Evolutionary conservation across 2,888 invertebrate species (phyloP).

Genomic region (Cyclophora albipunctata): DNA sequence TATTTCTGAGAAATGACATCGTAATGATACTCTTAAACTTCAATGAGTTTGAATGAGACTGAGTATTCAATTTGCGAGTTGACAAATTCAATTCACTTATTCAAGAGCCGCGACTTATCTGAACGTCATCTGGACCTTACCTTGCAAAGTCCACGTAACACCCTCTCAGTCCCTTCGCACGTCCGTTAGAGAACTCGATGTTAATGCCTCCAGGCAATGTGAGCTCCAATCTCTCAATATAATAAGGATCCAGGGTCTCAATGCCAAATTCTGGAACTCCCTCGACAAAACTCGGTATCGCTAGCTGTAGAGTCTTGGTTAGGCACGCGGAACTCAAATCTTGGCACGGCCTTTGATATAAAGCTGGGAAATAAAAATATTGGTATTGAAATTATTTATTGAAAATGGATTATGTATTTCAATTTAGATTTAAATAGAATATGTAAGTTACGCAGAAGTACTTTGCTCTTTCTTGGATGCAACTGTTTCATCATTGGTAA

Average conservation of each 20-base stretch:
- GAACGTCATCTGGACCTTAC: conserved; percentile 18
- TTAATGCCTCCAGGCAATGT: conserved; percentile 35
- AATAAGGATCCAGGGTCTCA: conserved; percentile 38
- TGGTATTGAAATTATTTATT: no score
- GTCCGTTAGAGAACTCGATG: conserved; percentile 33
- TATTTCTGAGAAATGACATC: no score
- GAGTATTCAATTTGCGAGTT: no score
- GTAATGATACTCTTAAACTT: no score
- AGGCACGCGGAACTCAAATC: conserved; percentile 33
- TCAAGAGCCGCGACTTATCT: neutral
- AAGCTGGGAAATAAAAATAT: conserved; percentile 2
- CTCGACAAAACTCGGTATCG: conserved; percentile 30
- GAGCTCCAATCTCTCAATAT: conserved; percentile 32
- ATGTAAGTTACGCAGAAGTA: no score
- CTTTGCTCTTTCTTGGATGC: no score
- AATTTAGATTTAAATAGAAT: no score
- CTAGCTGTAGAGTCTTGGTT: conserved; percentile 29
- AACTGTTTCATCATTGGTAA: no score
- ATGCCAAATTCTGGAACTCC: conserved; percentile 38
- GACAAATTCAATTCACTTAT: no score
- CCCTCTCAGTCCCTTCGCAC: conserved; percentile 36
- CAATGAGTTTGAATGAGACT: no score
- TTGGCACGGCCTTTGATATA: conserved; percentile 26
- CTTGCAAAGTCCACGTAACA: conserved; percentile 41
- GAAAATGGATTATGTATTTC: no score